Conservation (phyloP, 2,113 vertebrate species). For the Chaenocephalus aceratus region DNA sequence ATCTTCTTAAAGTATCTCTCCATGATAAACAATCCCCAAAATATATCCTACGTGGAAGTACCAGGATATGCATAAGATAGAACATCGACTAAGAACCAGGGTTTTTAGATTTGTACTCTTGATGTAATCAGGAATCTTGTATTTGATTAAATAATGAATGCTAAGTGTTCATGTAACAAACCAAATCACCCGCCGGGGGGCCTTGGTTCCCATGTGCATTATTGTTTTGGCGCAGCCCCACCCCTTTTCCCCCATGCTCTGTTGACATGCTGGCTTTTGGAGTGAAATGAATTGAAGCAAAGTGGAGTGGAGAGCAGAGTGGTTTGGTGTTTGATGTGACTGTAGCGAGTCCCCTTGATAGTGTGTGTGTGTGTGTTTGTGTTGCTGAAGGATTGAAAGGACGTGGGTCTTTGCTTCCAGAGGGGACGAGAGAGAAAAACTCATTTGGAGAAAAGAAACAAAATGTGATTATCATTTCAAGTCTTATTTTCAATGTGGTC, state of each 20-base stretch:
- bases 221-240: constrained; percentile 47
- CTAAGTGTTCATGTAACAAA: constrained; percentile 68
- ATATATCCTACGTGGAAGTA: background rate
- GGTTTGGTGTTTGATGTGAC: constrained; percentile 39
- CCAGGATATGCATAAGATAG: constrained; percentile 2
- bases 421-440: constrained; percentile 9
- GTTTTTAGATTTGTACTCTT: constrained; percentile 52
- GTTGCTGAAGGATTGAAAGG: constrained; percentile 15
- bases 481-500: background rate
- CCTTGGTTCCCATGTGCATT: constrained; percentile 37
- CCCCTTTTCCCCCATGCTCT: background rate
- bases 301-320: constrained; percentile 46
- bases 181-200: constrained; percentile 39
- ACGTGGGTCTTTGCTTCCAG: constrained; percentile 10
- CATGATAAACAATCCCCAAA: background rate
- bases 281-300: constrained; percentile 62
- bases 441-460: constrained; percentile 10
- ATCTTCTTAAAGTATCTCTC: constrained; percentile 12
- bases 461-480: background rate
- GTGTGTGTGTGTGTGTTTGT: constrained; percentile 19
- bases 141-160: constrained; percentile 75
- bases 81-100: constrained; percentile 7
- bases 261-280: constrained; percentile 55
- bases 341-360: constrained; percentile 22
- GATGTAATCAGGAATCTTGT: constrained; percentile 56